phyloP scores from a whole-genome alignment of 1,140 invertebrate species.

The Drosophila quadrilineata region DNA sequence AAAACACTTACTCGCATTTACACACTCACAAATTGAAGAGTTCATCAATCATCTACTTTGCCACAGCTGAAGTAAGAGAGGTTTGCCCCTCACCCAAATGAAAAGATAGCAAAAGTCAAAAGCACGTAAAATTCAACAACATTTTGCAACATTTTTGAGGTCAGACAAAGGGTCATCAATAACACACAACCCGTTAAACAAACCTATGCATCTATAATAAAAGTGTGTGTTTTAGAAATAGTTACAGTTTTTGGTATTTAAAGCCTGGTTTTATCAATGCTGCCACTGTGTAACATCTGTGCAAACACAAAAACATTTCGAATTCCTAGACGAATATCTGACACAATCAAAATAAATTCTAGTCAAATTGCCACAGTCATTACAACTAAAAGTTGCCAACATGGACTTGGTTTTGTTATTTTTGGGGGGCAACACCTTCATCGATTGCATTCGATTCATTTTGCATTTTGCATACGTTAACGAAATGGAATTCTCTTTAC shows the following conservation, averaged over 20 bases:
- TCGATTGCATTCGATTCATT: too few species aligned
- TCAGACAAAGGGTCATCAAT: conserved; percentile 52
- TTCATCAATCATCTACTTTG: conserved; percentile 37
- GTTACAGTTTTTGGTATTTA: neutral
- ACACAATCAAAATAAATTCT: conserved; percentile 22
- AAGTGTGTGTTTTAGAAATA: conserved; percentile 8
- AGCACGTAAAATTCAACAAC: conserved; percentile 26
- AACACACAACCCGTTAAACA: conserved; percentile 27
- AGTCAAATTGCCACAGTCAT: conserved; percentile 3
- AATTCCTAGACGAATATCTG: conserved; percentile 29
- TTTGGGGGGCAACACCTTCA: neutral
- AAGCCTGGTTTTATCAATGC: conserved; percentile 16
- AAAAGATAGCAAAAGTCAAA: conserved; percentile 22
- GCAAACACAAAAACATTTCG: conserved; percentile 4
- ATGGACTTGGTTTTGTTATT: neutral
- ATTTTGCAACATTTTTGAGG: conserved; percentile 35
- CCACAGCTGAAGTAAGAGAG: neutral
- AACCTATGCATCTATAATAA: neutral
- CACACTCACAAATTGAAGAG: conserved; percentile 17
- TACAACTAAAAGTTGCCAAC: conserved; percentile 17
- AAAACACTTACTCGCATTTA: conserved; percentile 16
- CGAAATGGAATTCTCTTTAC: too few species aligned
- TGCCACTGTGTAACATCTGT: conserved; percentile 28
- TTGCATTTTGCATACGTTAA: too few species aligned
- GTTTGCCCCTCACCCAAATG: conserved; percentile 9